These are phyloP conservation scores for Leiothrix lutea DNA, from an alignment of 2,113 vertebrate genomes.

Conservation along the genomic window DNA sequence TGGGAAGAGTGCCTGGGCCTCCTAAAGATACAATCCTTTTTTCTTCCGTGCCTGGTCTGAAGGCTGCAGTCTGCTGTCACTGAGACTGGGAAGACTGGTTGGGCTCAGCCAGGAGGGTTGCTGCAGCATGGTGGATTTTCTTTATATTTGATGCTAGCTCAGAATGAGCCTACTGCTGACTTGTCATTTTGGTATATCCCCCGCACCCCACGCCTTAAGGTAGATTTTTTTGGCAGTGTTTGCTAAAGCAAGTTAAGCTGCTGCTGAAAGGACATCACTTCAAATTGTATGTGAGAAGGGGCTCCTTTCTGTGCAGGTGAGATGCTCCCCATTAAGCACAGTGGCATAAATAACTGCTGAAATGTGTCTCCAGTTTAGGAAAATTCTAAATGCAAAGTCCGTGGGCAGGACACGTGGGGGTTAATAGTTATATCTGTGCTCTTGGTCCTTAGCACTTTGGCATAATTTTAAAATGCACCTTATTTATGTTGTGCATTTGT, in stretches of 20 bases:
- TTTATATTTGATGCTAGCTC: not conserved
- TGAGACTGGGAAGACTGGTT: not conserved
- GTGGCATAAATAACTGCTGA: not conserved
- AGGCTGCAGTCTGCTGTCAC: not conserved
- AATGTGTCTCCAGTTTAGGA: not conserved
- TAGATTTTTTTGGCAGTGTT: not conserved
- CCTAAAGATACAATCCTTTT: not conserved
- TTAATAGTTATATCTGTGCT: not conserved
- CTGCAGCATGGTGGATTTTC: not conserved
- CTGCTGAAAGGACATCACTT: not conserved
- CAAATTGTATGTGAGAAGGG: not conserved
- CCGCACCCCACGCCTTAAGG: not conserved
- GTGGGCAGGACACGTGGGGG: rapidly evolving
- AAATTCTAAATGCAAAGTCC: not conserved
- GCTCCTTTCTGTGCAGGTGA: not conserved
- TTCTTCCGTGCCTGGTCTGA: not conserved
- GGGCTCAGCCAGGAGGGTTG: not conserved
- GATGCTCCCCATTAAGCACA: not conserved
- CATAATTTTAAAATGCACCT: not conserved
- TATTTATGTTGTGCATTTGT: not conserved
- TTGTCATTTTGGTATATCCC: not conserved
- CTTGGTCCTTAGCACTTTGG: not conserved
- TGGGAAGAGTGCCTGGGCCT: not conserved
- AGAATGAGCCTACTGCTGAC: not conserved
- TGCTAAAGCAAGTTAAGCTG: not conserved